These are phyloP conservation scores for Barnardius zonarius DNA, from an alignment of 2,113 vertebrate genomes.

Conservation along the genomic window DNA sequence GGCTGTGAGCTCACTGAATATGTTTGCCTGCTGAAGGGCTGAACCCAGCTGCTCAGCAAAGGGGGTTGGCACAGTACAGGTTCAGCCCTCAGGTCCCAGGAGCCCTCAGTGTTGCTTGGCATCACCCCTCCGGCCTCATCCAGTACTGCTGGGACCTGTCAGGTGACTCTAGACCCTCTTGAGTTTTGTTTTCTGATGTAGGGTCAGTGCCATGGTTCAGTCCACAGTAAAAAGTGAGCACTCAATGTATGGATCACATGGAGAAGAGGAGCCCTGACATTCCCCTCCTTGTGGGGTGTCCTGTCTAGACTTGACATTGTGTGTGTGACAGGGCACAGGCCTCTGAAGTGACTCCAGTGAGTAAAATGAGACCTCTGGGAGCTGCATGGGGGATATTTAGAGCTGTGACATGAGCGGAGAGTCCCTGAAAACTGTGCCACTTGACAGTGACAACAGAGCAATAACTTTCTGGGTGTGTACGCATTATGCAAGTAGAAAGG, in stretches of 20 bases:
- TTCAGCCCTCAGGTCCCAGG: neutral
- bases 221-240: neutral
- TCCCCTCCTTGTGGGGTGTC: too few species aligned
- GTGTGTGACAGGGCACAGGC: neutral
- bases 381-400: neutral
- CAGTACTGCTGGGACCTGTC: neutral
- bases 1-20: neutral
- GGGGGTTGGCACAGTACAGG: neutral
- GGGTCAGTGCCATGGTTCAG: too few species aligned
- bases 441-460: neutral
- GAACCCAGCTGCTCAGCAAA: neutral
- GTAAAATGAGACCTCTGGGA: neutral
- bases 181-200: neutral
- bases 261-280: neutral
- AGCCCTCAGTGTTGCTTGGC: neutral
- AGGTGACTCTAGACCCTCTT: neutral
- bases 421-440: neutral
- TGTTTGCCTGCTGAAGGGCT: neutral
- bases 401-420: neutral
- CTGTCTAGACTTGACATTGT: neutral
- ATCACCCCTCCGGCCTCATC: neutral
- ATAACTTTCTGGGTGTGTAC: neutral
- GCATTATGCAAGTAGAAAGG: neutral
- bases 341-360: neutral
- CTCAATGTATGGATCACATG: accelerated